Conservation (phyloP, 2,888 invertebrate genomes). For the Teleogryllus oceanicus region DNA sequence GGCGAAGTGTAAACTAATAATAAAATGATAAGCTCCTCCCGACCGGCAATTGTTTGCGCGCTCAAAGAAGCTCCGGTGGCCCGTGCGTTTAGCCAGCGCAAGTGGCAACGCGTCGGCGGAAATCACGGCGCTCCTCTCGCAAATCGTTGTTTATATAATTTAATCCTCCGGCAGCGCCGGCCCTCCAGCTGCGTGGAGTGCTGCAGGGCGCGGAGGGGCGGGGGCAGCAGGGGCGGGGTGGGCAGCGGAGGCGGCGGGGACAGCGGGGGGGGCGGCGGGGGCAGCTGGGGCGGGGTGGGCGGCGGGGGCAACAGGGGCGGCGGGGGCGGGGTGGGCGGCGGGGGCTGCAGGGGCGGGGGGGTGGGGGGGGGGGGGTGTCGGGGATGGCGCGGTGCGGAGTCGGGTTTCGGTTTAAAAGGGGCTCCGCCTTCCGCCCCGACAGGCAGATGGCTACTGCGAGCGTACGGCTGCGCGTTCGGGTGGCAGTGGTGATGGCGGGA, state of each 20-base stretch:
- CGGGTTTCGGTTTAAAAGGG: conserved; percentile 3
- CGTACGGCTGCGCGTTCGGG: not conserved
- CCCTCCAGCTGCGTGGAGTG: too few species aligned
- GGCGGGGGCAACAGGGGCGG: too few species aligned
- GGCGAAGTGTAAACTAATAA: not conserved
- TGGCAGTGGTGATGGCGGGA: not conserved
- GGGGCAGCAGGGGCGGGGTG: too few species aligned
- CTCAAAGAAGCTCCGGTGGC: conserved; percentile 1
- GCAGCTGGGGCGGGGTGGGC: not conserved
- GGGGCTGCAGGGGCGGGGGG: not conserved
- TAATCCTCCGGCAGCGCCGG: not conserved
- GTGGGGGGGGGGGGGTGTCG: not conserved
- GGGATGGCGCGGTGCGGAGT: not conserved
- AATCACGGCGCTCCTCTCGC: not conserved
- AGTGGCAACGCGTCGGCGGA: not conserved
- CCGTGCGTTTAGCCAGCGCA: not conserved
- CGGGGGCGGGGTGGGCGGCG: too few species aligned
- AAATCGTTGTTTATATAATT: conserved; percentile 2
- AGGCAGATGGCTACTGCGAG: not conserved
- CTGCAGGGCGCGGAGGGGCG: too few species aligned
- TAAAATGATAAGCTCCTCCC: conserved; percentile 6
- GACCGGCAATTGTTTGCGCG: not conserved
- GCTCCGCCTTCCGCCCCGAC: not conserved
- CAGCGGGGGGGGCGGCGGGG: too few species aligned
- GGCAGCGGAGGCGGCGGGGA: too few species aligned